These are phyloP conservation scores for Onychomys leucogaster DNA, from an alignment of 2,797 vertebrate species.

Conservation along the genomic window DNA sequence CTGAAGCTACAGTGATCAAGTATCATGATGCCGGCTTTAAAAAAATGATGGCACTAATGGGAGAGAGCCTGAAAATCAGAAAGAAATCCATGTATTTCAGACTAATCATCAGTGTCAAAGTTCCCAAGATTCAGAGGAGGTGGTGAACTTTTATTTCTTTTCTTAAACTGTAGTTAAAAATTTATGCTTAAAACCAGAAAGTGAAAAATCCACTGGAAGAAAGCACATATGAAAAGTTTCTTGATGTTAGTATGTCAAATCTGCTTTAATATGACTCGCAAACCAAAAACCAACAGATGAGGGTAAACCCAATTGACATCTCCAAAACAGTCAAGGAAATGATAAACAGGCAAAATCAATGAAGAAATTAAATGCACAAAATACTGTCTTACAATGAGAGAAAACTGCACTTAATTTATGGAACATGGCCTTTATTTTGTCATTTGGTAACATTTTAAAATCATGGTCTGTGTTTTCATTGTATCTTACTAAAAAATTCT, in stretches of 20 bases:
- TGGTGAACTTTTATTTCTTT: not conserved
- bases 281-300: not conserved
- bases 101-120: not conserved
- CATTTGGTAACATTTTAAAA: slow-evolving; percentile 23
- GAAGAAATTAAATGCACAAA: not conserved
- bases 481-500: slow-evolving; percentile 17
- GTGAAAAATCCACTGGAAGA: not conserved
- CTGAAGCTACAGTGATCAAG: too few species aligned
- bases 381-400: not conserved
- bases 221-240: not conserved
- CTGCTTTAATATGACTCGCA: not conserved
- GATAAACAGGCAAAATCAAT: not conserved
- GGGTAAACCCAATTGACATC: too few species aligned
- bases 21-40: not conserved
- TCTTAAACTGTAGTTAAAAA: too few species aligned
- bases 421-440: not conserved
- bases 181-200: not conserved
- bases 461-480: slow-evolving; percentile 29
- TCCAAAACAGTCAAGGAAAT: not conserved
- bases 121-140: not conserved
- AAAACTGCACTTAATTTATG: not conserved
- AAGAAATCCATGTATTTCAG: not conserved
- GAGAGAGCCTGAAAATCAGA: not conserved
- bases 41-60: not conserved
- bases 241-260: not conserved